These are phyloP conservation scores for Apodemia hepburni DNA, from an alignment of 2,888 invertebrate species.

Conservation along the genomic window DNA sequence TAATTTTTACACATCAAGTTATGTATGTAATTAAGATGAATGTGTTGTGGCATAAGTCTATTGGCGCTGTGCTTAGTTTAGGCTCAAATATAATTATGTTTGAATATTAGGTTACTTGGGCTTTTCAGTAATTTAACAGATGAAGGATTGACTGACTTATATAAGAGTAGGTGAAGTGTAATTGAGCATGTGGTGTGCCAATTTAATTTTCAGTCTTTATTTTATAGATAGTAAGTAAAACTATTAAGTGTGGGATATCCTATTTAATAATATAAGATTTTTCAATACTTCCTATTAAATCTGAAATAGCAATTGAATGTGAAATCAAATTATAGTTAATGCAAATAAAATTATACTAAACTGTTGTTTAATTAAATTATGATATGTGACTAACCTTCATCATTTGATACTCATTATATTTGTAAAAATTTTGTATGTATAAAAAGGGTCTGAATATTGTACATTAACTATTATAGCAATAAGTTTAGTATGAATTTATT, in stretches of 20 bases:
- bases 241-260: slow-evolving; percentile 8
- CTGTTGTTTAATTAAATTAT: slow-evolving; percentile 1
- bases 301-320: slow-evolving; percentile 10
- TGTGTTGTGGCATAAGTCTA: slow-evolving; percentile 54
- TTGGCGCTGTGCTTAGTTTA: slow-evolving; percentile 70
- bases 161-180: slow-evolving; percentile 50
- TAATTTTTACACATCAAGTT: slow-evolving; percentile 57
- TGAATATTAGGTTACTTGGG: slow-evolving; percentile 50
- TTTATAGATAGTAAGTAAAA: slow-evolving; percentile 23
- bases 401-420: slow-evolving; percentile 5
- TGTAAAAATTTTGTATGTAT: slow-evolving; percentile 9
- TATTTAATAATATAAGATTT: slow-evolving; percentile 20
- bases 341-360: slow-evolving; percentile 10
- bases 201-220: slow-evolving; percentile 39
- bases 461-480: slow-evolving; percentile 3
- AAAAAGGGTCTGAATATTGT: slow-evolving; percentile 8
- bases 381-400: background rate
- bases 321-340: slow-evolving; percentile 2
- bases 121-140: slow-evolving; percentile 49
- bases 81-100: slow-evolving; percentile 69
- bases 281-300: slow-evolving; percentile 14
- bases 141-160: slow-evolving; percentile 64
- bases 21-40: slow-evolving; percentile 49
- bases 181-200: slow-evolving; percentile 62
- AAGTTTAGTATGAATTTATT: slow-evolving; percentile 15